Evolutionary conservation across 2,888 invertebrate species (phyloP).

Genomic region (Sphaerophoria rueppellii): DNA sequence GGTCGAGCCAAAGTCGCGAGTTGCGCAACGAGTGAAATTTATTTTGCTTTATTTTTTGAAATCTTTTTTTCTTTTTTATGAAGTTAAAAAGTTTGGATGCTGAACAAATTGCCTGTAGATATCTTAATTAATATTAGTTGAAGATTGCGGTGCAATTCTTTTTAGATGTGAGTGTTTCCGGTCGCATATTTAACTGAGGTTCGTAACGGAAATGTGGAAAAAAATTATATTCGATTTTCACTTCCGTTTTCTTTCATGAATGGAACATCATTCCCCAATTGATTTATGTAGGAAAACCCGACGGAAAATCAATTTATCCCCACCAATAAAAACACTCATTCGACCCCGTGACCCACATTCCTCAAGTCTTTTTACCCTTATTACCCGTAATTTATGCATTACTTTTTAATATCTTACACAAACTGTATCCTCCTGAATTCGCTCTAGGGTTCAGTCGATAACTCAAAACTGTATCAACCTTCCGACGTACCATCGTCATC

Average conservation of each 20-base stretch:
- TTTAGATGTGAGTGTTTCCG: conserved; percentile 18
- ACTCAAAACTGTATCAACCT: conserved; percentile 48
- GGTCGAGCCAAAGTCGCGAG: conserved; percentile 1
- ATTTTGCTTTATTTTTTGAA: conserved; percentile 6
- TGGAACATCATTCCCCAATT: too few relatives aligned
- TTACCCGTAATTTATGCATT: conserved; percentile 54
- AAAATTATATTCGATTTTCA: too few relatives aligned
- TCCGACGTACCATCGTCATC: not conserved
- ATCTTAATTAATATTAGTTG: conserved; percentile 62
- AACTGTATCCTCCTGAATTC: conserved; percentile 9
- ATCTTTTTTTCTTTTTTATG: not conserved
- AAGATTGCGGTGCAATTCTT: conserved; percentile 10
- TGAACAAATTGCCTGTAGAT: conserved; percentile 57
- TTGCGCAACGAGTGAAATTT: conserved; percentile 6
- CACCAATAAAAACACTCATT: conserved; percentile 43
- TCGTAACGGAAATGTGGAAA: too few relatives aligned
- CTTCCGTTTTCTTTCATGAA: too few relatives aligned
- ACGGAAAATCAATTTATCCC: conserved; percentile 54
- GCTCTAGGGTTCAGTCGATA: conserved; percentile 41
- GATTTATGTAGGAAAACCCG: not conserved
- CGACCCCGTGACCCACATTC: conserved; percentile 62
- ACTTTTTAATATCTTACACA: conserved; percentile 37
- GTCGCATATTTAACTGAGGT: not conserved
- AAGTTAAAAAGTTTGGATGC: not conserved
- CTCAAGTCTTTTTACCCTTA: conserved; percentile 39